Evolutionary conservation across 2,797 vertebrate genomes (phyloP).

Genomic region (Argya squamiceps): DNA sequence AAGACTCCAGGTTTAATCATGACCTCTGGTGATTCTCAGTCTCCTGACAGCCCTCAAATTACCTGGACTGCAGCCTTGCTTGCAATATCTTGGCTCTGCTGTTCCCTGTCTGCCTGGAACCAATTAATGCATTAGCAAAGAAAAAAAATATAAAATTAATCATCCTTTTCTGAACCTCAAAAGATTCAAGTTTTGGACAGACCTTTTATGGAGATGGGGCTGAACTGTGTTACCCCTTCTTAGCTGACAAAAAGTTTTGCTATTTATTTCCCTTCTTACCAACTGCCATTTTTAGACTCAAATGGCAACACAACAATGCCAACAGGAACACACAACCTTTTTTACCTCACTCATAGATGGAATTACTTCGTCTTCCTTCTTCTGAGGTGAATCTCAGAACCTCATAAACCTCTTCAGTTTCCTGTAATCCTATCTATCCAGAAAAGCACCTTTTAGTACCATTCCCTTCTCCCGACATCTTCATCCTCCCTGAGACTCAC

Average conservation of each 20-base stretch:
- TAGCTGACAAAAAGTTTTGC: neutral
- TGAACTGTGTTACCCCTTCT: constrained; percentile 4
- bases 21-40: constrained; percentile 27
- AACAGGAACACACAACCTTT: neutral
- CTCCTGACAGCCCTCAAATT: constrained; percentile 14
- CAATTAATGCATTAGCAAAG: constrained; percentile 55
- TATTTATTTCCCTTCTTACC: neutral
- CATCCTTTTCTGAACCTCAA: constrained; percentile 38
- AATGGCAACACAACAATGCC: neutral
- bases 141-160: constrained; percentile 12
- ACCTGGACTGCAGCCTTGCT: constrained; percentile 59
- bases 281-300: neutral
- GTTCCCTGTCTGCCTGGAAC: constrained; percentile 41
- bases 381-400: neutral
- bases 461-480: rapidly evolving
- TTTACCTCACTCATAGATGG: neutral
- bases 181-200: constrained; percentile 30
- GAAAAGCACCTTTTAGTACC: neutral
- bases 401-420: neutral
- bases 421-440: neutral
- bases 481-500: neutral
- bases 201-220: neutral
- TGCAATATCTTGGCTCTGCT: constrained; percentile 39
- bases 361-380: neutral
- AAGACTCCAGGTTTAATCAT: neutral